Evolutionary conservation across 2,113 vertebrate species (phyloP).

Genomic region (Plecotus auritus): DNA sequence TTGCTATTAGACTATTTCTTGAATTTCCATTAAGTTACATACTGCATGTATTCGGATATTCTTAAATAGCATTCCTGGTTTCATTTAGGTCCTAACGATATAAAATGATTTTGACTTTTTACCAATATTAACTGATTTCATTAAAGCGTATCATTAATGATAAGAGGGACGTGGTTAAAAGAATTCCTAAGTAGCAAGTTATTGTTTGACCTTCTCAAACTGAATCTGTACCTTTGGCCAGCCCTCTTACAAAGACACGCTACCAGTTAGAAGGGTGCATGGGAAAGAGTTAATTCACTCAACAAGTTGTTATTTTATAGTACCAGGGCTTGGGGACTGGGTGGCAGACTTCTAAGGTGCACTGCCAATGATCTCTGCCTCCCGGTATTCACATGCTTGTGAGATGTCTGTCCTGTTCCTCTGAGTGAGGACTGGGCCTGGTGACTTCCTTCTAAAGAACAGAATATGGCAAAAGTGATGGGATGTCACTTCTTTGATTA

Average conservation of each 20-base stretch:
- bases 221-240: neutral
- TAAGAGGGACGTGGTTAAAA: neutral
- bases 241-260: neutral
- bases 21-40: constrained; percentile 37
- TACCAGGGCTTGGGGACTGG: neutral
- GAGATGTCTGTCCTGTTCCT: neutral
- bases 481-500: neutral
- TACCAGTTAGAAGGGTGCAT: neutral
- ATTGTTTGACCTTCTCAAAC: neutral
- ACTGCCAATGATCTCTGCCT: neutral
- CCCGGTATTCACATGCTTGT: neutral
- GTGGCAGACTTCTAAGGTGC: neutral
- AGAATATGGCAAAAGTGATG: neutral
- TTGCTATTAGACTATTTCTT: constrained; percentile 2
- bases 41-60: constrained; percentile 16
- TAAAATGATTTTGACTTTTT: constrained; percentile 2
- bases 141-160: constrained; percentile 7
- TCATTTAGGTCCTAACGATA: neutral
- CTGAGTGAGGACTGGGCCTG: neutral
- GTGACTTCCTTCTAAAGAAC: neutral
- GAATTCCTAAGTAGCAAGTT: neutral
- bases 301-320: neutral
- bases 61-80: neutral
- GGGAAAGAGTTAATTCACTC: neutral
- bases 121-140: constrained; percentile 9